Evolutionary conservation across 2,888 invertebrate species (phyloP), one percentile per base, ranked within the genome.

Genomic region (Anthophora plumipes): DNA sequence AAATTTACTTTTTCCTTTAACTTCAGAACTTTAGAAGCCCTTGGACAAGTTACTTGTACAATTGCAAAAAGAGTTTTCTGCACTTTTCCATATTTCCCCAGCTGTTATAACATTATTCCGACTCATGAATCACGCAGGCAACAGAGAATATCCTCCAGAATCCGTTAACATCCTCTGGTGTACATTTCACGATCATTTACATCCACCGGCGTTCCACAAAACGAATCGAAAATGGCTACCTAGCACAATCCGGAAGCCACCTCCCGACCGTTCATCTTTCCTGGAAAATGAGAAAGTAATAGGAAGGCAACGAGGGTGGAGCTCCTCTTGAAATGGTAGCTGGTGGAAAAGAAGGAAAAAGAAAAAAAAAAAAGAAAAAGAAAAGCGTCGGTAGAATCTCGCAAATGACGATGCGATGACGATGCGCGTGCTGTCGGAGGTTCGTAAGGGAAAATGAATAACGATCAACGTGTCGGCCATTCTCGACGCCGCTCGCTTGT

Each of bases 341-440:
- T 64, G 48, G 61, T 12, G 54, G 60, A 73, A 66, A 55, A n/a
- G 4, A n/a, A n/a, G n/a, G n/a, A n/a, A n/a, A n/a, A n/a, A n/a
- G n/a, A n/a, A n/a, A n/a, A n/a, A n/a, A n/a, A n/a, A n/a, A n/a
- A n/a, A n/a, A n/a, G n/a, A n/a, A 43, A 12, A 60, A 57, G 50
- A 68, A 59, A 69, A 76, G 59, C 43, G 82, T 83, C 84, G 78
- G 84, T 31, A 87, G 83, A 69, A 85, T 85, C 80, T 86, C 85
- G 90, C 86, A 90, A 91, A 92, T 91, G 91, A 90, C 89, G 89
- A 83, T 78, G 83, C 87, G 87, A 91, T 92, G 92, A 92, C 91
- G 90, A 72, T 87, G 92, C 91, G 86, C 80, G 83, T 83, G 80
- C 81, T 88, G 89, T 86, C 82, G 88, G 31, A 3, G n/a, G 80